Evolutionary conservation across 1,140 invertebrate genomes (phyloP).

Genomic region (Chionoecetes opilio): DNA sequence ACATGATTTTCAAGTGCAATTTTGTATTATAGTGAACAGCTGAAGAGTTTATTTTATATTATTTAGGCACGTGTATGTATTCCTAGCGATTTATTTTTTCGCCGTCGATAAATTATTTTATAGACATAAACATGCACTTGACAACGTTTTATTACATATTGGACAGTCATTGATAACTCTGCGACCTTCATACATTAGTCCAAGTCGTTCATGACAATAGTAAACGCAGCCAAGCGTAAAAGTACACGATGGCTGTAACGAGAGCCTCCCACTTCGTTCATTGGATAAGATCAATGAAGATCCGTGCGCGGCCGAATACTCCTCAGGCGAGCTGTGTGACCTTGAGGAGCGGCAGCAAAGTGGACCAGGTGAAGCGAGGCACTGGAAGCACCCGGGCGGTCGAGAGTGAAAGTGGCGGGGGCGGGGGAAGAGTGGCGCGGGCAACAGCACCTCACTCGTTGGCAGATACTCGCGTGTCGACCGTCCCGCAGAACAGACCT

Average conservation of each 20-base stretch:
- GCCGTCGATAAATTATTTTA: too few relatives aligned
- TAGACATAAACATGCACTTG: background rate
- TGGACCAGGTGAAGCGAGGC: slow-evolving; percentile 14
- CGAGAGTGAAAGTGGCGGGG: slow-evolving; percentile 14
- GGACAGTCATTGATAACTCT: background rate
- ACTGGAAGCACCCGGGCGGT: slow-evolving; percentile 22
- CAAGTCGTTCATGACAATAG: background rate
- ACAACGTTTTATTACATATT: background rate
- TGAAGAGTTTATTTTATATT: too few relatives aligned
- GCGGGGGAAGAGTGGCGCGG: background rate
- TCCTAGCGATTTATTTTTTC: too few relatives aligned
- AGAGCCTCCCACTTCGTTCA: background rate
- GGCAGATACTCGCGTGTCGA: background rate
- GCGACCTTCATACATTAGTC: background rate
- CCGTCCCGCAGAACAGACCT: slow-evolving; percentile 13
- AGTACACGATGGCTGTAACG: background rate
- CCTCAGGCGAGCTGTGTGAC: background rate
- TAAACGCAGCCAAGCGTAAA: background rate
- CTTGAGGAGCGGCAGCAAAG: background rate
- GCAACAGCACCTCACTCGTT: background rate
- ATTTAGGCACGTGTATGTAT: too few relatives aligned
- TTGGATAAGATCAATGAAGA: background rate
- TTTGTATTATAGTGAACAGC: too few relatives aligned
- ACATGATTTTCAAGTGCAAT: too few relatives aligned
- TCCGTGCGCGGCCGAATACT: background rate